Evolutionary conservation across 2,113 vertebrate species (phyloP), one percentile per base, ranked within the genome.

Genomic region (Pampusana beccarii): DNA sequence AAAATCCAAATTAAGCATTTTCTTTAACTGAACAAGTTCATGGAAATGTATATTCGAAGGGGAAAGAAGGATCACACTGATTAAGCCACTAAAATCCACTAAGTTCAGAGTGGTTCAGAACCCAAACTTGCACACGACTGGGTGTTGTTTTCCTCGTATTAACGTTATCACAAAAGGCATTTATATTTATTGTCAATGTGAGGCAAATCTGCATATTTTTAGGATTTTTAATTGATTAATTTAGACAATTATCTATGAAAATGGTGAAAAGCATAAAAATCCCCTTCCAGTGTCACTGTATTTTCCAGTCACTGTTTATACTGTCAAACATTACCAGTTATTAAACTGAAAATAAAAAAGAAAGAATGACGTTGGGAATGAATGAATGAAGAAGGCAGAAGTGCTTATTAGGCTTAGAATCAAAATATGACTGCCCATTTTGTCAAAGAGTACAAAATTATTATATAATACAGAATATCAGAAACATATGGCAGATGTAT

Each of bases 91-190:
- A 42, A 85, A 67, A 8, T 8, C 4, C 10, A 53, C 4, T 3
- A 23, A 61, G 1, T 75, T 83, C 20, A n/a, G 1, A n/a, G n/a
- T 62, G 73, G 66, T 65, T 74, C 5, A 9, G 28, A 80, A 61
- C 5, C 1, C 11, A 57, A 74, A 58, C 2, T 86, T 58, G 10
- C 5, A 46, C 6, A 31, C 0, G 0, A 26, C 6, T 57, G 3
- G 36, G 5, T 72, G 12, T 57, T 42, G 7, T 57, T 85, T 81
- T 33, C 13, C 5, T 61, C 38, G 16, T 19, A 56, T 48, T 71
- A 54, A 16, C 57, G 23, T 57, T 80, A 33, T 23, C 6, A 5
- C 0, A 6, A 62, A 67, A 58, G 57, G 10, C 33, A 33, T 50
- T 74, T 34, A 65, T 6, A 26, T 57, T 58, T 86, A 25, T 40